Percentiles rank a stretch among this genome's conserved stretches.
phyloP scores from a whole-genome alignment of 2,113 vertebrate genomes.

The Antechinus flavipes region DNA sequence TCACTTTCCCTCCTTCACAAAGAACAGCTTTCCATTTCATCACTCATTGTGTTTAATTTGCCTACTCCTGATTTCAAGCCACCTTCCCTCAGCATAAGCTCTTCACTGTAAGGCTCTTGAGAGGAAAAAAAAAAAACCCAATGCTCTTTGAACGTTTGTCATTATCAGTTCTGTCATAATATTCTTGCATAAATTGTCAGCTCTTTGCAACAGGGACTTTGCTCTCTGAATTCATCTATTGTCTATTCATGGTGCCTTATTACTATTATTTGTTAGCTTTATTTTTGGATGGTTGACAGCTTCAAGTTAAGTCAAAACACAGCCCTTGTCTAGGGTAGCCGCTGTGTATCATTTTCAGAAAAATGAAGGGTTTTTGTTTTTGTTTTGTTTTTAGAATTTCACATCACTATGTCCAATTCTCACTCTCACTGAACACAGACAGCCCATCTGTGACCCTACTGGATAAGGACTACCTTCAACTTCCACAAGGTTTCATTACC shows the following conservation, averaged over 20 bases:
- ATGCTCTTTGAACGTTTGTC: conserved; percentile 44
- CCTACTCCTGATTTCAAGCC: conserved; percentile 14
- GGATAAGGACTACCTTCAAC: conserved; percentile 64
- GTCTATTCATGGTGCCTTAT: conserved; percentile 46
- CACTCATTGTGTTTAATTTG: background rate
- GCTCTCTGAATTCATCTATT: conserved; percentile 26
- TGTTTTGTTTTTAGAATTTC: background rate
- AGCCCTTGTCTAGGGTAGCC: conserved; percentile 47
- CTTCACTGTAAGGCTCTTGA: conserved; percentile 30
- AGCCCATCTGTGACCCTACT: conserved; percentile 61
- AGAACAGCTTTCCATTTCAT: background rate
- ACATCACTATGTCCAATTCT: background rate
- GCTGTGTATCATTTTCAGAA: conserved; percentile 49
- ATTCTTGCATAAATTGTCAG: conserved; percentile 57
- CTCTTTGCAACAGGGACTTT: conserved; percentile 40
- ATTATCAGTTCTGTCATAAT: conserved; percentile 47
- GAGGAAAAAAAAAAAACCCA: conserved; percentile 34
- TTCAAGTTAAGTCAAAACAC: conserved; percentile 48
- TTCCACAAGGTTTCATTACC: conserved; percentile 84
- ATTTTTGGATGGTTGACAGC: conserved; percentile 52
- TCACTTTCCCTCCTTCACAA: conserved; percentile 24
- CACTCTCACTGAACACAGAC: conserved; percentile 41
- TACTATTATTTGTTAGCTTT: conserved; percentile 42
- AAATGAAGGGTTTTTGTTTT: conserved; percentile 50
- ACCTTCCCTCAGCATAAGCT: conserved; percentile 29